Conservation (phyloP, 2,113 vertebrate genomes). For the Leptosomus discolor region DNA sequence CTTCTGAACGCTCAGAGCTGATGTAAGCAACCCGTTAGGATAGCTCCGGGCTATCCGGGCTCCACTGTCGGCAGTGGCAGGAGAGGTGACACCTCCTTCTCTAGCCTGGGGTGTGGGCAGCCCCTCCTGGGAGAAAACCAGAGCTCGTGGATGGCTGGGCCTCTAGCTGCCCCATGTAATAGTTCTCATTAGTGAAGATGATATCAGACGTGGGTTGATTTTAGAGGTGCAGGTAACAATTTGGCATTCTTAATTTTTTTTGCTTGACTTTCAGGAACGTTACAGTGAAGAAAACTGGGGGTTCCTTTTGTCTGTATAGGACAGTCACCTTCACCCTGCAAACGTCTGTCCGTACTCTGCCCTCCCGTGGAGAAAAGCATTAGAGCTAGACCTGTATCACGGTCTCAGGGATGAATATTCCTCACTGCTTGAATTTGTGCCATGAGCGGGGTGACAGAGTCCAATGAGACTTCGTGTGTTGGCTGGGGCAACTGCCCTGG, state of each 20-base stretch:
- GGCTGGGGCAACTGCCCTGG: background rate
- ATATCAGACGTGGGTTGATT: background rate
- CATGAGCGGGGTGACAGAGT: no score
- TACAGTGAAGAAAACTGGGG: background rate
- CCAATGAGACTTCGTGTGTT: accelerated
- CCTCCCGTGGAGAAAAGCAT: background rate
- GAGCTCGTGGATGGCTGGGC: background rate
- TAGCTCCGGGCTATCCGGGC: background rate
- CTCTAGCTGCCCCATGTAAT: accelerated
- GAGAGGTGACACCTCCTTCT: background rate
- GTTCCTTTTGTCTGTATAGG: background rate
- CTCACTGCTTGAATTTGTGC: background rate
- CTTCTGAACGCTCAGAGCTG: background rate
- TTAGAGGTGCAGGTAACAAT: background rate
- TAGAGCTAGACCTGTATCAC: background rate
- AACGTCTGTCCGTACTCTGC: background rate
- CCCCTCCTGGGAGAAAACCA: background rate
- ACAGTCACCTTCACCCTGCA: accelerated
- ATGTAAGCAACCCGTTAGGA: background rate
- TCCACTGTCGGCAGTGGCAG: background rate
- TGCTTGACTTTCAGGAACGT: background rate
- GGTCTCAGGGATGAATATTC: accelerated
- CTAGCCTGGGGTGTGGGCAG: background rate
- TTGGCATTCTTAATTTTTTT: background rate
- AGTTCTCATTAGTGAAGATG: background rate